Conservation (phyloP, 2,888 invertebrate genomes). For the Drepana falcataria region DNA sequence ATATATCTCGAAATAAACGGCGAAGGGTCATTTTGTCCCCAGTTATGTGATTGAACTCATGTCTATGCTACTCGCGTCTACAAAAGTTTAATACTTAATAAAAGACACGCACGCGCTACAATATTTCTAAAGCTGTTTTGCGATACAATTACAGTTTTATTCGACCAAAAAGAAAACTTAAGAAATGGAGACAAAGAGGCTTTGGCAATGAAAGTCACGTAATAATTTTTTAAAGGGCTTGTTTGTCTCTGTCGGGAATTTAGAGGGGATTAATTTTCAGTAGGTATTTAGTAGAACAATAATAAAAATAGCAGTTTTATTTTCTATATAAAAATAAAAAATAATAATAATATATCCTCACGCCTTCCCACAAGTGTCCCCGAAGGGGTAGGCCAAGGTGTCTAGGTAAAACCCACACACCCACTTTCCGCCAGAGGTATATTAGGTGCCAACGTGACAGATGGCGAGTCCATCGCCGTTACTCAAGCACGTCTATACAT, state of each 20-base stretch:
- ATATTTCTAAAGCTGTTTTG: conserved; percentile 29
- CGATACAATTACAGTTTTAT: conserved; percentile 20
- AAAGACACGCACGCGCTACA: conserved; percentile 36
- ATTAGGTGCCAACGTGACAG: too few relatives aligned
- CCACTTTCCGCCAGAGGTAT: too few relatives aligned
- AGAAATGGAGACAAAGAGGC: conserved; percentile 18
- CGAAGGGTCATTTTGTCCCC: conserved; percentile 23
- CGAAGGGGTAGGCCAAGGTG: too few relatives aligned
- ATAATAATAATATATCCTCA: too few relatives aligned
- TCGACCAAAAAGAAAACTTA: conserved; percentile 21
- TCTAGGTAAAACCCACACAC: too few relatives aligned
- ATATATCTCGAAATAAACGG: conserved; percentile 31
- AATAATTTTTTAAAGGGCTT: conserved; percentile 26
- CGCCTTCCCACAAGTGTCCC: too few relatives aligned
- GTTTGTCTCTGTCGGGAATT: conserved; percentile 13
- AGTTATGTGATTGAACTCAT: conserved; percentile 55
- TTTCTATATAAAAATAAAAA: background rate
- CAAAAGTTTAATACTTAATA: conserved; percentile 49
- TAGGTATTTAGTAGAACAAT: background rate
- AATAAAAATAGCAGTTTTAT: background rate
- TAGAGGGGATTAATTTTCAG: conserved; percentile 11
- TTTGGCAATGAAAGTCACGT: conserved; percentile 30
- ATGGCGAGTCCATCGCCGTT: too few relatives aligned
- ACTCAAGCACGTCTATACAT: too few relatives aligned
- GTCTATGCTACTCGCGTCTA: conserved; percentile 39